Evolutionary conservation across 2,113 vertebrate genomes (phyloP), one percentile per base, ranked within the genome.

Genomic region (Numida meleagris): DNA sequence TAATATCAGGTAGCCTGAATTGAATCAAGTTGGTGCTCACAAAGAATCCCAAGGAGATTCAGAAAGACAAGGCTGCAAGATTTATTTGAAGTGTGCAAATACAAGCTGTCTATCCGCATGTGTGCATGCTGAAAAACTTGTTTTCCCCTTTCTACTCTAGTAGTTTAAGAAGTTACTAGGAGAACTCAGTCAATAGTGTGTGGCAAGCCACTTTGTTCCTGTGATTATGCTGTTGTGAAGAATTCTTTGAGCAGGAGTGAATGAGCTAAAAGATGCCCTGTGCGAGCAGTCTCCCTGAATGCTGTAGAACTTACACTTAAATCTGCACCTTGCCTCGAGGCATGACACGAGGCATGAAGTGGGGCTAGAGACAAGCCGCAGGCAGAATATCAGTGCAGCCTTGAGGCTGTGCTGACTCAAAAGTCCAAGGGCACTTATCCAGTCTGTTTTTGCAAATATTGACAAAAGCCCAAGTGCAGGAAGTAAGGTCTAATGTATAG

Each of bases 331-430:
- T 73, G 4, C 27, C 74, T 14, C 40, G 59, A 66, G 82, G 18
- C 4, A 0, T 10, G 63, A 10, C 24, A 1, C 1, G 0, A 20
- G 53, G 38, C 33, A 4, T 10, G 17, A 29, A 72, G 10, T 1
- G 0, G 45, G 25, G 9, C 24, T 63, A 31, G 7, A 58, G 25
- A 6, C 29, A 17, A 4, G 4, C 31, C 13, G 0, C 6, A 24
- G 48, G 16, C n/a, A 43, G 33, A 57, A 71, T 7, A 74, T 19
- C 65, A 48, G 61, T 70, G 19, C 16, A 71, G 59, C 40, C 12
- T 43, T 58, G 50, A 62, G 48, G 61, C 70, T 77, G 21, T 19
- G 2, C 27, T 46, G 25, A 43, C 58, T 65, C 40, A 72, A 57
- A 40, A 75, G 24, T 21, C 13, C 33, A n/a, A 2, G 10, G 24